Conservation (phyloP, 2,888 invertebrate species). For the Operophtera brumata region DNA sequence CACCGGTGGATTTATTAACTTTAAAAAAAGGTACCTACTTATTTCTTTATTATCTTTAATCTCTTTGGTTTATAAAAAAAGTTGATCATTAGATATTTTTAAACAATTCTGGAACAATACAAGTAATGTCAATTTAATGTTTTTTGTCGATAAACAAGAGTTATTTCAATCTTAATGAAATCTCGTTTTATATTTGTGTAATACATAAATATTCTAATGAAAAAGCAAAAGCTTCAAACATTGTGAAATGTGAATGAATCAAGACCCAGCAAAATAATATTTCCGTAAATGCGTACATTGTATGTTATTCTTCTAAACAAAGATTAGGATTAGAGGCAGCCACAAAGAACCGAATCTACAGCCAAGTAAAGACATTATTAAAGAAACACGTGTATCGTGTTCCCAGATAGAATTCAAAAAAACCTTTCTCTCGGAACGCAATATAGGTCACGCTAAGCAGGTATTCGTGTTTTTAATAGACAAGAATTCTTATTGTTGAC, state of each 20-base stretch:
- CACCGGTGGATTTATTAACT: constrained; percentile 35
- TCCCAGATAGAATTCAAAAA: constrained; percentile 29
- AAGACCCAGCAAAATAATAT: background rate
- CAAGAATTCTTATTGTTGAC: constrained; percentile 48
- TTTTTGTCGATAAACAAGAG: background rate
- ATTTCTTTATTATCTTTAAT: background rate
- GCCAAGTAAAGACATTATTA: constrained; percentile 16
- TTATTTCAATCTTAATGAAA: background rate
- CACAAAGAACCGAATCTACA: constrained; percentile 5
- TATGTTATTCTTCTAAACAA: constrained; percentile 6
- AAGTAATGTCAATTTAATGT: background rate
- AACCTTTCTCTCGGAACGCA: constrained; percentile 32
- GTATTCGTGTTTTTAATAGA: constrained; percentile 56
- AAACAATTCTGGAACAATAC: background rate
- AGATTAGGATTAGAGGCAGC: constrained; percentile 1
- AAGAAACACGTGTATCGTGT: constrained; percentile 20
- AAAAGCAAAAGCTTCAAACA: background rate
- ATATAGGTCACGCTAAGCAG: constrained; percentile 51
- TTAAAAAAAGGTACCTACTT: constrained; percentile 43
- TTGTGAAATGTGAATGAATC: background rate
- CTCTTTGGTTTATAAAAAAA: background rate
- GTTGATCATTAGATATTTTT: too few species aligned
- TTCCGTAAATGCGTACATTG: background rate
- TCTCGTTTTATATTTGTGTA: too few species aligned
- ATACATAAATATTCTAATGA: background rate